Base-by-base conservation (phyloP, 2,113 vertebrate species). In the Genyomyrus donnyi region DNA sequence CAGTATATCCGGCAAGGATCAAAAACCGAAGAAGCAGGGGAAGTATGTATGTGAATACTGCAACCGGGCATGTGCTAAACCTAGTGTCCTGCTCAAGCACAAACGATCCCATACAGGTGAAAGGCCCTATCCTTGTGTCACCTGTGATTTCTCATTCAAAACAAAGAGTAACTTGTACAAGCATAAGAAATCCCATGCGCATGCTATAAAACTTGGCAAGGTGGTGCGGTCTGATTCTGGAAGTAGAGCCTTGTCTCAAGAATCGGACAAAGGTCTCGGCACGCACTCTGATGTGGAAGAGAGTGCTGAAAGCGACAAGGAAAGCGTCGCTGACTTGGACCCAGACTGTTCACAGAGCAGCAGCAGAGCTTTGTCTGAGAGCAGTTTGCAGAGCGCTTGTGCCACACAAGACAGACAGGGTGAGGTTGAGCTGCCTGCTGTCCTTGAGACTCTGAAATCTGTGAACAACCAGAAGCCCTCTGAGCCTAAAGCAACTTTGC, bases 121-220 rank as follows among this genome's bases (percentile, higher is more conserved):
- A 91, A 96, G 99, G 31, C 99, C 99, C 0, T 99, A 99, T 91
- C 99, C 98, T 39, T 99, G 99, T 91, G 96, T 99, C 86, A 99
- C 99, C 0, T 99, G 99, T 92, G 98, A 98, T n/a, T 99, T 99
- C 95, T 99, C 99, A 0, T 99, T 99, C 94, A 99, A 99, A 95
- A 99, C 99, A 90, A 99, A 99, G 95, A 99, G 98, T 93, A 99
- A 99, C 93, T 94, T 99, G 66, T 99, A 99, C 93, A 99, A 99
- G 97, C 99, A 99, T 97, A 99, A 99, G 94, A 99, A 99, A 48
- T 99, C 99, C 35, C 98, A 99, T n/a, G 98, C 99, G 0, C 99
- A 99, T 4, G 97, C 98, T 15, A 98, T 99, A 92, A 99, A 99
- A 94, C 96, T 99, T 89, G 98, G 98, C 15, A 97, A 99, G 21